Evolutionary conservation across 2,888 invertebrate species (phyloP), one percentile per base, ranked within the genome.

Genomic region (Melitaea athalia): DNA sequence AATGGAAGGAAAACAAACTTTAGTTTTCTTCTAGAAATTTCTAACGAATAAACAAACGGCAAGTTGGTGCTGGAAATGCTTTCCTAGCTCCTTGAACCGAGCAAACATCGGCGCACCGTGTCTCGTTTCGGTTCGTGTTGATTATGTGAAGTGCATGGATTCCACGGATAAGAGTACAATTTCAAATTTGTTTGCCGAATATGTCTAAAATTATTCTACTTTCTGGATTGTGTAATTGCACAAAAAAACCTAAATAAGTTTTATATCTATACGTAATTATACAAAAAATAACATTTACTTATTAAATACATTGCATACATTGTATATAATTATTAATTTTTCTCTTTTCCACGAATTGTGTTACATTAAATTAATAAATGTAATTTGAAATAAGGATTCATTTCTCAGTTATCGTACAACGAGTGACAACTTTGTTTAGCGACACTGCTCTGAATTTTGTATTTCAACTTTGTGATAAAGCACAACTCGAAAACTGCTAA

Each of bases 1-100:
- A 86, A 87, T 85, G 85, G 82, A 89, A 85, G 83, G 85, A 85
- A 91, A 91, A 90, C 87, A 90, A 85, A 85, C 87, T 88, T 83
- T 79, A 87, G 85, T 81, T 86, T 88, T 86, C 87, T 89, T 86
- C 79, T 77, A 83, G 81, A 86, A 84, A 84, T 84, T 81, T 82
- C 82, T 76, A 83, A 83, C 81, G 80, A 80, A 82, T 84, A 85
- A 89, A 87, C 83, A 84, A 79, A 61, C 68, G 67, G 74, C 74
- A 72, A 78, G 77, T 70, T 76, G 72, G 68, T 74, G 75, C 75
- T 71, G 78, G 76, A 79, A 80, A 79, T 74, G 78, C 75, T 79
- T 79, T 79, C 76, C 73, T 78, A 76, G 76, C 74, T 71, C 59
- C 72, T 75, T 63, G 70, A 74, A 67, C 59, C 60, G 70, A 64